Base-by-base conservation (phyloP, 2,888 invertebrate species). In the Junonia oenone region DNA sequence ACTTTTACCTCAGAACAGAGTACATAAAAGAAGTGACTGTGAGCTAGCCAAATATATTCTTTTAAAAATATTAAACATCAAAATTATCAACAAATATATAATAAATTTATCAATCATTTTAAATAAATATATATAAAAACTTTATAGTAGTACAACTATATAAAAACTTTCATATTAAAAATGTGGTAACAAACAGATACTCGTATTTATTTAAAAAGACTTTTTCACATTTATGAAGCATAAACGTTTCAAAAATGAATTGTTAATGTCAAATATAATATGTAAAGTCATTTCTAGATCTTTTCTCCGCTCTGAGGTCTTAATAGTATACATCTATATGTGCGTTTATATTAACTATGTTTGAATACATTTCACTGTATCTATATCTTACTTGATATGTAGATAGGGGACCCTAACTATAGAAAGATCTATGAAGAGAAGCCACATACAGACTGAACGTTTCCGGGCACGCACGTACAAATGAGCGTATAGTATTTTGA, bases 351-450 rank as follows among this genome's bases (percentile, higher is more conserved):
- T 19, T 3, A 11, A 31, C 14, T 31, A 22, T 17, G 6, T 40
- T 19, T n/a, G 17, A 13, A 27, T 33, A n/a, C 29, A 37, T 19
- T 31, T 37, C 37, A 46, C 49, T 50, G 19, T 27, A 45, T n/a
- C n/a, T n/a, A n/a, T 17, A 43, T 48, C 43, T 51, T 35, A 48
- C 15, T 9, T 56, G 56, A 56, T 56, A 56, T 52, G 56, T 56
- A 51, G 29, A 38, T 1, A 45, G 35, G 17, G n/a, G 4, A 45
- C 15, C 13, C 9, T 37, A 27, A 43, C 4, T 29, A 43, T 19
- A 46, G 46, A 46, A 31, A 31, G 15, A 8, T 26, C 13, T 26
- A 43, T 22, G 13, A 43, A 22, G 22, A 40, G 27, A 22, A 22
- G 22, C 22, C 22, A 5, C 5, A 5, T 22, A 22, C 22, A 5